Evolutionary conservation across 1,140 invertebrate genomes (phyloP), one percentile per base, ranked within the genome.

Genomic region (Zaprionus nigranus): DNA sequence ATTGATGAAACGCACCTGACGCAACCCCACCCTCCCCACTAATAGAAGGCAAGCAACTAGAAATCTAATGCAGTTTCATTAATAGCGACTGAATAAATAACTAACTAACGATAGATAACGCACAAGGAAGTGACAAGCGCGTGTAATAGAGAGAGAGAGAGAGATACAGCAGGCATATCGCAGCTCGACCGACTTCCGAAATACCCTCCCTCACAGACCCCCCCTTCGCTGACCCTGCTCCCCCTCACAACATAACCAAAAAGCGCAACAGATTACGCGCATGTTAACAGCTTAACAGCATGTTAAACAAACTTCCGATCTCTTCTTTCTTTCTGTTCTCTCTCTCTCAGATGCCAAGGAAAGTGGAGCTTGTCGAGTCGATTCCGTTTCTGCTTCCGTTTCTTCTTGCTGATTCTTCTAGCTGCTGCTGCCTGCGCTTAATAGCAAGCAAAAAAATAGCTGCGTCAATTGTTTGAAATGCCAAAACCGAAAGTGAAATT

Each of bases 31-130:
- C 43, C 24, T 2, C n/a, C 40, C 40, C n/a, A 7, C 20, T 4
- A 11, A 5, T 13, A 13, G 20, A 11, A 20, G 17, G 46, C 20
- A 51, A 67, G 5, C 28, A 43, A 61, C 36, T 7, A 40, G 40
- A 65, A 58, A 43, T 38, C 56, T 86, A 90, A 88, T 90, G 80
- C 82, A 73, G 30, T 63, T 82, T 91, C 78, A 91, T 90, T 75
- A 90, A 90, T 82, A 76, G 72, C 59, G 59, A 66, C 67, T 62
- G 57, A 66, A 70, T 73, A 71, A 69, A 62, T 61, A 71, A 66
- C 20, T 65, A 66, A 56, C 26, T 36, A 51, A 51, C 20, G 3
- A 51, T 51, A 62, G 64, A 64, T 68, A 22, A 34, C 58, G 38
- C 62, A 85, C 72, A 78, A 81, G 56, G 62, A 76, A 76, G 61